These are phyloP conservation scores for Chelon auratus DNA, from an alignment of 2,797 vertebrate species.

Conservation along the genomic window DNA sequence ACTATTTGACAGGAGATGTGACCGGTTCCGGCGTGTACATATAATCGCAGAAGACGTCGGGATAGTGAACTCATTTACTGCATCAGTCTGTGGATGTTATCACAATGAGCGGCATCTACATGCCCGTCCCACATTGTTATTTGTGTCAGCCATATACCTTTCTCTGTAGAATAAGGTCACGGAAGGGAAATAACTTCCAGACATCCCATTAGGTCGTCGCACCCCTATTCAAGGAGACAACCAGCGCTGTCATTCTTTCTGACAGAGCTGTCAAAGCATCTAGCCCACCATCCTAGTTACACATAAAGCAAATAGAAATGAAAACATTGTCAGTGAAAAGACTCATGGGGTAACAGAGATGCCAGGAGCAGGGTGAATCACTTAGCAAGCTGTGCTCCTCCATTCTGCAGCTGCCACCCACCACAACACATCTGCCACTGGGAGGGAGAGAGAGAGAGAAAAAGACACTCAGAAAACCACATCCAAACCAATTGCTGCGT, in stretches of 20 bases:
- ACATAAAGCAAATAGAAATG: constrained; percentile 77
- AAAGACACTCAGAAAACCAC: constrained; percentile 44
- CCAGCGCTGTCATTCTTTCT: constrained; percentile 57
- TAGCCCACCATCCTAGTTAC: constrained; percentile 61
- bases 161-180: constrained; percentile 33
- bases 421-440: constrained; percentile 78
- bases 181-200: constrained; percentile 60
- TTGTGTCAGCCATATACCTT: constrained; percentile 35
- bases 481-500: constrained; percentile 63
- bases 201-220: constrained; percentile 47
- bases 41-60: constrained; percentile 50
- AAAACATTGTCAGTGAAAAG: constrained; percentile 78
- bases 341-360: constrained; percentile 74
- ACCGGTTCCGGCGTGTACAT: constrained; percentile 51
- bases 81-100: constrained; percentile 51
- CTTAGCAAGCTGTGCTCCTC: constrained; percentile 78
- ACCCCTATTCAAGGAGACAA: constrained; percentile 23
- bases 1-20: constrained; percentile 69
- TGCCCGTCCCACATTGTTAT: constrained; percentile 27
- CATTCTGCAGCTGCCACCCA: constrained; percentile 79
- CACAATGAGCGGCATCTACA: constrained; percentile 27
- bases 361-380: constrained; percentile 78
- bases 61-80: constrained; percentile 51
- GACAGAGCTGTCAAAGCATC: constrained; percentile 71
- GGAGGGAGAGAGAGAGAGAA: constrained; percentile 36